phyloP scores from a whole-genome alignment of 2,888 invertebrate genomes.

The Limnephilus lunatus region DNA sequence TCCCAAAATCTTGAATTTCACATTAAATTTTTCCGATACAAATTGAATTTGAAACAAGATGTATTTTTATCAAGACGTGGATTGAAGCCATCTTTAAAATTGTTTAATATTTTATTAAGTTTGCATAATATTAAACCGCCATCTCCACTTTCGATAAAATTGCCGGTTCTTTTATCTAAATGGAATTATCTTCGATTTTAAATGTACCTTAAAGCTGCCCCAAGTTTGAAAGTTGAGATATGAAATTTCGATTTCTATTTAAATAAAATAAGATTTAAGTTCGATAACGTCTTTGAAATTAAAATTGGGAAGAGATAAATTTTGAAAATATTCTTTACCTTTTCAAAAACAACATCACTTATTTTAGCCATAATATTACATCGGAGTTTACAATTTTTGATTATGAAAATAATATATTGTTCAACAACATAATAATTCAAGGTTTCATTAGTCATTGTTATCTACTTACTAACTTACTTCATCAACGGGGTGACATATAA shows the following conservation, averaged over 20 bases:
- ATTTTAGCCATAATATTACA: too few species aligned
- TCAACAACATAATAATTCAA: too few species aligned
- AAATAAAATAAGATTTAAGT: conserved; percentile 51
- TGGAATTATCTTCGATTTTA: conserved; percentile 50
- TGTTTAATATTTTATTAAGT: conserved; percentile 32
- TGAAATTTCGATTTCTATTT: conserved; percentile 41
- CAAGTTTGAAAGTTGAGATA: conserved; percentile 58
- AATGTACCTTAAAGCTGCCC: conserved; percentile 54
- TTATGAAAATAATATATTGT: too few species aligned
- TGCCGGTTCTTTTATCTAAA: conserved; percentile 38
- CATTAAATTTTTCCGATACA: neutral
- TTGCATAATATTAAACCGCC: conserved; percentile 20
- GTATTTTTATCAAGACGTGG: neutral
- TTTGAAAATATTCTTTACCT: neutral
- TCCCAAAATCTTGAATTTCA: neutral
- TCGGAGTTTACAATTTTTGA: too few species aligned
- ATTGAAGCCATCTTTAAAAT: conserved; percentile 27
- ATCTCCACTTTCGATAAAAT: conserved; percentile 29
- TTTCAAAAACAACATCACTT: neutral
- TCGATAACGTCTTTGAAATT: conserved; percentile 34
- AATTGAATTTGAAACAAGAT: neutral
- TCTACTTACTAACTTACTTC: too few species aligned
- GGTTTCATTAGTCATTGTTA: too few species aligned
- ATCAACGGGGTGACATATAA: too few species aligned
- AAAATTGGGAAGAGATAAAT: neutral